These are phyloP conservation scores for Brachionus koreanus DNA, from an alignment of 1,140 invertebrate species.

Conservation along the genomic window DNA sequence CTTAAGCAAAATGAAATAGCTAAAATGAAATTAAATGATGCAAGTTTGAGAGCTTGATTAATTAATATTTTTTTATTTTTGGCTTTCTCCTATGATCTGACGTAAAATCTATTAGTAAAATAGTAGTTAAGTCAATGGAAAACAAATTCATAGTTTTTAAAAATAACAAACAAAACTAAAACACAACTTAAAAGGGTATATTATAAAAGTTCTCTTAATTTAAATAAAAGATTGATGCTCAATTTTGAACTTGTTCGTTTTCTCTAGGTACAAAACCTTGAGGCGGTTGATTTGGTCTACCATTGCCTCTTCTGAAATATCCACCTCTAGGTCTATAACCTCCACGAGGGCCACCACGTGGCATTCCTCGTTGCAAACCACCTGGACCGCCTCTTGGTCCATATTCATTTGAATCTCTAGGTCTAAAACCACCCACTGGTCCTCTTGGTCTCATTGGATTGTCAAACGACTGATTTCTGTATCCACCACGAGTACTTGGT, in stretches of 20 bases:
- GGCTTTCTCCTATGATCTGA: background rate
- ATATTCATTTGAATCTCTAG: background rate
- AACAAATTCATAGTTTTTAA: background rate
- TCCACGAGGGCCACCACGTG: background rate
- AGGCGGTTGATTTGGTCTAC: background rate
- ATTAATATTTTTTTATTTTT: background rate
- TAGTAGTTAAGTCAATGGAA: background rate
- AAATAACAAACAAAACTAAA: conserved; percentile 28
- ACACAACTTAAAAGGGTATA: background rate
- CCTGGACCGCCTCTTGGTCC: background rate
- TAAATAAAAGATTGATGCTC: background rate
- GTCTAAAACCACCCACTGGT: conserved; percentile 13
- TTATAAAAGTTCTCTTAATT: background rate
- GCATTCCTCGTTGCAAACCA: too few relatives aligned
- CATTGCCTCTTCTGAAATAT: background rate
- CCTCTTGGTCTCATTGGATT: conserved; percentile 35
- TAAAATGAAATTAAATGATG: background rate
- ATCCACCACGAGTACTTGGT: background rate
- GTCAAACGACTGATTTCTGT: background rate
- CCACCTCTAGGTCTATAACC: conserved; percentile 2
- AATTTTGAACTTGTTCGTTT: background rate
- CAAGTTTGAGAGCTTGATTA: background rate
- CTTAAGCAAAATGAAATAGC: background rate
- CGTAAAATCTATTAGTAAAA: background rate
- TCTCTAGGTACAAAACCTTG: background rate